Evolutionary conservation across 2,888 invertebrate genomes (phyloP).

Genomic region (Cinara cedri): DNA sequence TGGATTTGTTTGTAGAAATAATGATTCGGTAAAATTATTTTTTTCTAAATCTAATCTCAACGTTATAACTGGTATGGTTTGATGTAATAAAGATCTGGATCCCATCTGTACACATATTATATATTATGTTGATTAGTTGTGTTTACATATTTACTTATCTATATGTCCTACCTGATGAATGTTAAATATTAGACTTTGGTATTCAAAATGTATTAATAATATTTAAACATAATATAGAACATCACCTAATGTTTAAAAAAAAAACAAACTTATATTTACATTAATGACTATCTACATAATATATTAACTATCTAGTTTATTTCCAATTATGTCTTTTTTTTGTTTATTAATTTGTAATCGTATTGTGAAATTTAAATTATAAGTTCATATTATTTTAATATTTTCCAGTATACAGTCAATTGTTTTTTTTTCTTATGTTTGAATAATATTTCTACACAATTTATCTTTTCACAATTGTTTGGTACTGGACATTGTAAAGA

Average conservation of each 20-base stretch:
- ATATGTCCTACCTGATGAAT: neutral
- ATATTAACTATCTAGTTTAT: no score
- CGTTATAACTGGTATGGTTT: slow-evolving; percentile 54
- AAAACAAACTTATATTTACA: no score
- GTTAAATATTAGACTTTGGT: no score
- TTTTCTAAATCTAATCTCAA: slow-evolving; percentile 53
- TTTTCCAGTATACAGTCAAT: no score
- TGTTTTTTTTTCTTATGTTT: neutral
- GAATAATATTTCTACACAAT: neutral
- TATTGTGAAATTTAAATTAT: no score
- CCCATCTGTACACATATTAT: slow-evolving; percentile 50
- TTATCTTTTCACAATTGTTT: neutral
- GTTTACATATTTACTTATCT: slow-evolving; percentile 21
- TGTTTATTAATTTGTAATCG: no score
- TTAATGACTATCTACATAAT: no score
- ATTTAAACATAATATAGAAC: no score
- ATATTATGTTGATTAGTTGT: slow-evolving; percentile 28
- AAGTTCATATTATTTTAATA: no score
- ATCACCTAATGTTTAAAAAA: no score
- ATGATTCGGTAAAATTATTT: slow-evolving; percentile 35
- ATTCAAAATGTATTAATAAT: no score
- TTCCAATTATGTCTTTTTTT: no score
- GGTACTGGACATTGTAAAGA: neutral
- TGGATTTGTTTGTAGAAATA: slow-evolving; percentile 55
- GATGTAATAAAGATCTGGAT: slow-evolving; percentile 54